Evolutionary conservation across 92 coral and sea anemone genomes (phyloP), one percentile per base, ranked within the genome.

Genomic region (Epizoanthus fatuus): DNA sequence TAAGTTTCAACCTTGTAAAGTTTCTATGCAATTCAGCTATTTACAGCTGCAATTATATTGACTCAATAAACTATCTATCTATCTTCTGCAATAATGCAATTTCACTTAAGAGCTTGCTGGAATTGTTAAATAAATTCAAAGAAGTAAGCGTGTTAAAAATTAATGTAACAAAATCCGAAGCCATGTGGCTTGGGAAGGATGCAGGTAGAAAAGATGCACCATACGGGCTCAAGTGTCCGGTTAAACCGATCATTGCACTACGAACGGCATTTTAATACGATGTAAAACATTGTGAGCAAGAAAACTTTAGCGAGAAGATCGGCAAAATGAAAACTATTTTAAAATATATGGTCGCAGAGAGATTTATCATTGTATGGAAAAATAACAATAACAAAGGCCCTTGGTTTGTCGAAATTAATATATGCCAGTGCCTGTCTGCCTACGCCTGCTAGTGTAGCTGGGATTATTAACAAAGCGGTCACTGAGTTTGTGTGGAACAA

Each of bases 131-230:
- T 13, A 57, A 49, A 19, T 49, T 74, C 42, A 37, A 57, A 76
- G 53, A 76, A 76, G 55, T 47, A 14, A 56, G 67, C 45, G 69
- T 68, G 51, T 57, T 76, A 56, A 76, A 76, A 38, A 35, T 39
- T 6, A 76, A 76, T 15, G 3, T 53, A 8, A 45, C 79, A 32
- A 76, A 76, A 39, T 56, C 82, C 12, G 55, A 58, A 38, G 82
- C 83, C 54, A 56, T 77, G 19, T 74, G 79, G 80, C 80, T 74
- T 49, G 57, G 76, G 13, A 70, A 42, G 5, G 13, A 70, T 35
- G 55, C 64, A n/a, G 17, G 8, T 13, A 59, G 64, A 59, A 17
- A n/a, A 16, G 10, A 59, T 17, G n/a, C 3, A 22, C 25, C 25
- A 22, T 22, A 22, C 25, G 64, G 7, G 2, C 0, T 59, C 15